Base-by-base conservation (phyloP, 2,797 vertebrate genomes). In the Phrynocephalus forsythii region DNA sequence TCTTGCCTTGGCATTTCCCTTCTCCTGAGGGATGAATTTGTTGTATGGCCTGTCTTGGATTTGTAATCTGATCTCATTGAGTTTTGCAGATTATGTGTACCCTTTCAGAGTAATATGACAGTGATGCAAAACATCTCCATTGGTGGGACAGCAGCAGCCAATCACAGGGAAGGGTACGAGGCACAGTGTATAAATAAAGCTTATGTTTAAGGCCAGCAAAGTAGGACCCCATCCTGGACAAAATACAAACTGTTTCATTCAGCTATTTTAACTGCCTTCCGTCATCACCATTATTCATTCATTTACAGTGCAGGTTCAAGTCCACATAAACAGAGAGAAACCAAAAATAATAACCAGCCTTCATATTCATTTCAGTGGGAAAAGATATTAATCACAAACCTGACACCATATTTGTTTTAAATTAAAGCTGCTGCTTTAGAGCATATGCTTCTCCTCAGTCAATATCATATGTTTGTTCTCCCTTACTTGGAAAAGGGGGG, bases 371-470 rank as follows among this genome's bases (percentile, higher is more conserved):
- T 92, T 88, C 85, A 50, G 60, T 89, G 91, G 85, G 92, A 93
- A 90, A 87, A 87, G 84, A 81, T 90, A 90, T 94, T 93, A 94
- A 93, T 94, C 86, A 69, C 79, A 83, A 90, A 86, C 75, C 75
- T 89, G 91, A 91, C 83, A 91, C 89, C 4, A 0, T 95, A 87
- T 91, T 95, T 94, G 75, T 86, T 95, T 94, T 88, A 84, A 91
- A 92, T 95, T 93, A 91, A 88, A 89, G 85, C 81, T 92, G 84
- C 91, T 94, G 86, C 73, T 90, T 87, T 71, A 85, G 77, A 69
- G 79, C 82, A 69, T 77, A 44, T 90, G 90, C 88, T 92, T 94
- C 91, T 92, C 28, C 30, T 88, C 71, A 76, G 26, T 78, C 52
- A 56, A 1, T 38, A 88, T 72, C 6, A 0, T 50, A 82, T 93